Conservation (phyloP, 53 echinoderm and acorn worm species). For the Crossaster papposus region DNA sequence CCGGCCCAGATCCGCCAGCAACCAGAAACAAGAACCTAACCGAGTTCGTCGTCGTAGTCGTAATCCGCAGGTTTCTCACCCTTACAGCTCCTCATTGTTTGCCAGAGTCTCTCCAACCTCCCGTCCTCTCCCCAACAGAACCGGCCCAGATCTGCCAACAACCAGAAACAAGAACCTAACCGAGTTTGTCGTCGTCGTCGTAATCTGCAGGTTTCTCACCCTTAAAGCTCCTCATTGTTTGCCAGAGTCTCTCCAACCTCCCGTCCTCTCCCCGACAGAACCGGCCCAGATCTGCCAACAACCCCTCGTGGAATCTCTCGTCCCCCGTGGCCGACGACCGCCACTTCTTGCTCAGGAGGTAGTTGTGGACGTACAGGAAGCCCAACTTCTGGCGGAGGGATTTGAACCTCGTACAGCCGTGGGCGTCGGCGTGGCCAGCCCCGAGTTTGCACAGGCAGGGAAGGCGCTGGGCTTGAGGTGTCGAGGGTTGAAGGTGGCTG, state of each 20-base stretch:
- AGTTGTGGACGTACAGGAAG: slow-evolving; percentile 86
- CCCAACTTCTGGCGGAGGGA: slow-evolving; percentile 46
- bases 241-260: slow-evolving; percentile 60
- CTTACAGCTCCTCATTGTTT: slow-evolving; percentile 14
- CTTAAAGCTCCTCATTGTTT: slow-evolving; percentile 13
- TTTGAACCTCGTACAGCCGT: not conserved
- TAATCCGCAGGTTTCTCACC: not conserved
- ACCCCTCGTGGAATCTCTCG: slow-evolving; percentile 79
- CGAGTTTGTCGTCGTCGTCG: not conserved
- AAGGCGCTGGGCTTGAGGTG: not conserved
- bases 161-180: slow-evolving; percentile 8
- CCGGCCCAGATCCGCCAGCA: too few relatives aligned
- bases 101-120: slow-evolving; percentile 53
- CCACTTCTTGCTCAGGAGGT: slow-evolving; percentile 86
- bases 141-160: slow-evolving; percentile 73
- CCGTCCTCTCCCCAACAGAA: slow-evolving; percentile 79
- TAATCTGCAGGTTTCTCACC: not conserved
- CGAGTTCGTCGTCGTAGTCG: not conserved
- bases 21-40: too few relatives aligned
- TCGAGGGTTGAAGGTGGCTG: slow-evolving; percentile 1
- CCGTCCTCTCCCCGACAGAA: slow-evolving; percentile 79
- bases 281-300: slow-evolving; percentile 73
- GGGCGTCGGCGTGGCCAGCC: not conserved
- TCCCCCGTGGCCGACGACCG: slow-evolving; percentile 79
- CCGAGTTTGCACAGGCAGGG: slow-evolving; percentile 66